Conservation (phyloP, 2,888 invertebrate genomes). For the Neoascia interrupta region DNA sequence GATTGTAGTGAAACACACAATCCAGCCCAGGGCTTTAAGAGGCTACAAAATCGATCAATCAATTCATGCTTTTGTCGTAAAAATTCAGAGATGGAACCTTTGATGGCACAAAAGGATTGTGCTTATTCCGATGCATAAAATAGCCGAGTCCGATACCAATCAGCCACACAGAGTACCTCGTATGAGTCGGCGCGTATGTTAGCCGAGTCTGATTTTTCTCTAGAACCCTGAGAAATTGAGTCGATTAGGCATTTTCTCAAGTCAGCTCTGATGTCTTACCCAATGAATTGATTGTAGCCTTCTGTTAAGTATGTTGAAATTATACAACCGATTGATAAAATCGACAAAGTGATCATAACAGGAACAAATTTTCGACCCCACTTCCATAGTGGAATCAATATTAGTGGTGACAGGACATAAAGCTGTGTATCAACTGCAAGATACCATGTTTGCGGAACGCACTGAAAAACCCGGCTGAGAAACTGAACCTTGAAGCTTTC, state of each 20-base stretch:
- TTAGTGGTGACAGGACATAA: slow-evolving; percentile 81
- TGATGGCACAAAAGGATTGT: background rate
- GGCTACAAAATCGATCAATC: background rate
- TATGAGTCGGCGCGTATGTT: slow-evolving; percentile 78
- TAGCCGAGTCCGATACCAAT: slow-evolving; percentile 78
- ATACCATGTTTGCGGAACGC: slow-evolving; percentile 82
- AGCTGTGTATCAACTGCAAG: slow-evolving; percentile 82
- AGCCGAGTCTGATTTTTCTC: slow-evolving; percentile 72
- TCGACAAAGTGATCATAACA: slow-evolving; percentile 73
- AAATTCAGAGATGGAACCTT: too few relatives aligned
- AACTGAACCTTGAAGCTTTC: background rate
- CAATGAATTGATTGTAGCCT: slow-evolving; percentile 75
- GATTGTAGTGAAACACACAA: slow-evolving; percentile 74
- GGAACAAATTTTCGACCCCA: slow-evolving; percentile 76
- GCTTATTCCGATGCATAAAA: slow-evolving; percentile 75
- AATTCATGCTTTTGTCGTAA: too few relatives aligned
- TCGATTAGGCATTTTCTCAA: background rate
- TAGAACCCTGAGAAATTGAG: background rate
- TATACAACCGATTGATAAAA: slow-evolving; percentile 76
- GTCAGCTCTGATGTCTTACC: slow-evolving; percentile 70
- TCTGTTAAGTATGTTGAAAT: slow-evolving; percentile 74
- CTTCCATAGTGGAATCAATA: slow-evolving; percentile 80
- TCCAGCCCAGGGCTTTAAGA: slow-evolving; percentile 75
- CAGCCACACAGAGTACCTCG: slow-evolving; percentile 78
- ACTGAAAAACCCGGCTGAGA: slow-evolving; percentile 73